Percentiles rank a stretch among this genome's conserved stretches.
These are phyloP conservation scores for Papilio xuthus DNA, from an alignment of 1,140 invertebrate genomes.

Conservation along the genomic window DNA sequence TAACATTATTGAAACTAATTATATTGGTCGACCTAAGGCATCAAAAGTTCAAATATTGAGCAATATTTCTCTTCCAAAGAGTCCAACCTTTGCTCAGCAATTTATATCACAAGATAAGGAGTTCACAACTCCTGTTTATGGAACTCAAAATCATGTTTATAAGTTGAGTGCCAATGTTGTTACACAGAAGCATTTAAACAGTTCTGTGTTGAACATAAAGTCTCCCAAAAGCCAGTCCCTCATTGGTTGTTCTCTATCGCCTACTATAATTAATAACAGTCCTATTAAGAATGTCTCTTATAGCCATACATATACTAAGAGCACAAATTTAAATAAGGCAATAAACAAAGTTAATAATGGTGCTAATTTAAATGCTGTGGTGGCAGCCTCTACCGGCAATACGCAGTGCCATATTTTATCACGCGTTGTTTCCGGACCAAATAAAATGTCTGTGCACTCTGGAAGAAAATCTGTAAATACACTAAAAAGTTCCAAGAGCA, in stretches of 20 bases:
- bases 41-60: conserved; percentile 78
- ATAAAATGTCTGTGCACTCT: conserved; percentile 75
- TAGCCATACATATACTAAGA: conserved; percentile 72
- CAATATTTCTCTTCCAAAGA: conserved; percentile 76
- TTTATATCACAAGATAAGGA: conserved; percentile 70
- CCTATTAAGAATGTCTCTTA: conserved; percentile 74
- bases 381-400: conserved; percentile 69
- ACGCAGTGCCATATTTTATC: conserved; percentile 77
- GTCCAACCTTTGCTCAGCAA: conserved; percentile 69
- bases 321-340: conserved; percentile 70
- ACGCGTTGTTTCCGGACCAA: conserved; percentile 74
- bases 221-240: conserved; percentile 70
- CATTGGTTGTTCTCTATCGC: conserved; percentile 68
- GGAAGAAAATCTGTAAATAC: conserved; percentile 72
- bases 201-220: conserved; percentile 71
- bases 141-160: conserved; percentile 73
- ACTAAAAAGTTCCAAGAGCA: conserved; percentile 69
- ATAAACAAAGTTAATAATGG: conserved; percentile 75
- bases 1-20: conserved; percentile 73
- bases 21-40: conserved; percentile 65
- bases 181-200: conserved; percentile 70
- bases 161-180: conserved; percentile 70
- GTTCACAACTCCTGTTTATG: conserved; percentile 66
- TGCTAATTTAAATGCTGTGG: conserved; percentile 77
- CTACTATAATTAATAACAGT: conserved; percentile 68